Percentiles rank a stretch among this genome's conserved stretches.
Conservation (phyloP, 2,888 invertebrate genomes). For the Leptopilina myrica region DNA sequence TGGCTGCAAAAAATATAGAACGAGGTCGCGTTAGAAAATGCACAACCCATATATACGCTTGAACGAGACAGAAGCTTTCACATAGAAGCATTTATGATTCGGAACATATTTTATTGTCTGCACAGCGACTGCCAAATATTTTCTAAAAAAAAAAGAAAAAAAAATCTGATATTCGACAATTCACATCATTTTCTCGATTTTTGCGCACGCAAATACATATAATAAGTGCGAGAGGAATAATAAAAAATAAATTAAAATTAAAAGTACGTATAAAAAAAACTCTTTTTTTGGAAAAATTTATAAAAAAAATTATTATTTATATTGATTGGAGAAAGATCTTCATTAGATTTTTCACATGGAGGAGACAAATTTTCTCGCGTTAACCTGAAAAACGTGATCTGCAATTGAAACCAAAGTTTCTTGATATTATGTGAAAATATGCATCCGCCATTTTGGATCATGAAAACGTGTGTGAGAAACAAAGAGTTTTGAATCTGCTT, state of each 20-base stretch:
- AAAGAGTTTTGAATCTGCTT: not conserved
- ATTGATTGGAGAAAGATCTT: no score
- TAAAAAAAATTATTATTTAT: no score
- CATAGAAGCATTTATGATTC: slow-evolving; percentile 29
- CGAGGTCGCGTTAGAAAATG: slow-evolving; percentile 36
- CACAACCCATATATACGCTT: slow-evolving; percentile 30
- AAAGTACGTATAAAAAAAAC: not conserved
- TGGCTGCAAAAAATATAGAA: slow-evolving; percentile 23
- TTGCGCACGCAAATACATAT: not conserved
- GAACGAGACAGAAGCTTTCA: slow-evolving; percentile 29
- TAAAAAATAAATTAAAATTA: not conserved
- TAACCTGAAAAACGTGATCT: slow-evolving; percentile 12
- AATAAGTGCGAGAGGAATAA: not conserved
- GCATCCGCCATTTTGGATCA: slow-evolving; percentile 4
- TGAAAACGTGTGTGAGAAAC: not conserved
- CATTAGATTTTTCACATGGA: not conserved
- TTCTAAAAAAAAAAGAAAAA: no score
- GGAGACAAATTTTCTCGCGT: not conserved
- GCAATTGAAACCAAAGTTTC: not conserved
- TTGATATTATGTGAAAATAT: slow-evolving; percentile 14
- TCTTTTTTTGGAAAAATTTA: no score
- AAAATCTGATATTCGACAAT: no score
- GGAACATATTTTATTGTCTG: slow-evolving; percentile 28
- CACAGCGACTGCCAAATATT: not conserved
- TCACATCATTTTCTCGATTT: not conserved